Evolutionary conservation across 2,888 invertebrate species (phyloP).

Genomic region (Ormyrus labotus): DNA sequence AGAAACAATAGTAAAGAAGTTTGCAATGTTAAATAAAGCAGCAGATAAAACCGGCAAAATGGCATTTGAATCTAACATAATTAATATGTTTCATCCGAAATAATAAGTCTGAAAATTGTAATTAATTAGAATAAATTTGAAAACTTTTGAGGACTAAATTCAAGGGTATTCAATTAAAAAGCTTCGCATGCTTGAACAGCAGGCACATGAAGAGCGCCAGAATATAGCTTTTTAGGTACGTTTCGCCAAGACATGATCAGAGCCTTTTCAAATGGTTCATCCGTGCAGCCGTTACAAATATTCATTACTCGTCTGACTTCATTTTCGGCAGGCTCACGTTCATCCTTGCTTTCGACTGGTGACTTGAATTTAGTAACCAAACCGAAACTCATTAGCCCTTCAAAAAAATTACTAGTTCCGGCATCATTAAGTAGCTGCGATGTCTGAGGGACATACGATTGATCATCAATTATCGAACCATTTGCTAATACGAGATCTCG

Average conservation of each 20-base stretch:
- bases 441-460: slow-evolving; percentile 73
- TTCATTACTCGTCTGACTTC: slow-evolving; percentile 89
- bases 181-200: slow-evolving; percentile 82
- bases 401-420: slow-evolving; percentile 75
- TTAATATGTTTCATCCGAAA: too few species aligned
- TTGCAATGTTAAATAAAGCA: too few species aligned
- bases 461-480: slow-evolving; percentile 83
- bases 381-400: slow-evolving; percentile 84
- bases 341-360: slow-evolving; percentile 76
- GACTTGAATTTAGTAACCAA: slow-evolving; percentile 66
- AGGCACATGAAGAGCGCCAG: slow-evolving; percentile 83
- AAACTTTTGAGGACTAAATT: too few species aligned
- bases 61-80: too few species aligned
- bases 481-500: slow-evolving; percentile 82
- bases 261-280: slow-evolving; percentile 89
- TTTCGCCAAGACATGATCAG: slow-evolving; percentile 87
- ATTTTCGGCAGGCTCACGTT: slow-evolving; percentile 88
- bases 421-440: slow-evolving; percentile 75
- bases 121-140: too few species aligned
- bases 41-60: too few species aligned
- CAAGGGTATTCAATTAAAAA: slow-evolving; percentile 74
- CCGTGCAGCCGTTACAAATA: slow-evolving; percentile 85
- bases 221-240: slow-evolving; percentile 84
- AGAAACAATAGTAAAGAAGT: too few species aligned
- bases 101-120: too few species aligned